These are phyloP conservation scores for Macrosiphum euphorbiae DNA, from an alignment of 2,888 invertebrate genomes.

Conservation along the genomic window DNA sequence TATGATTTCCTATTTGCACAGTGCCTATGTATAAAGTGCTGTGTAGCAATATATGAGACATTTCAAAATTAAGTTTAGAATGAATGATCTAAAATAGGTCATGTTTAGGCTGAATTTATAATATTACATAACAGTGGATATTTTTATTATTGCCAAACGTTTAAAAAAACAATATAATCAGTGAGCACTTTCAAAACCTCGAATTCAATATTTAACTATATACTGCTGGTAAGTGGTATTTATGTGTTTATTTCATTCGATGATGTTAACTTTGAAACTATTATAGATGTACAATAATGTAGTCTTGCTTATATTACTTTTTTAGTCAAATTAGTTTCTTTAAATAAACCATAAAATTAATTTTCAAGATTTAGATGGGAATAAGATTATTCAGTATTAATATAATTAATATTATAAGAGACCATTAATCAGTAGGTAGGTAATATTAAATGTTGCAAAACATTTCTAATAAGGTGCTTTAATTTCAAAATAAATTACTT, in stretches of 20 bases:
- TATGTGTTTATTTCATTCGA: background rate
- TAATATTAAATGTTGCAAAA: background rate
- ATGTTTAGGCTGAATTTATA: too few relatives aligned
- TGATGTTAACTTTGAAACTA: background rate
- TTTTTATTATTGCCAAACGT: background rate
- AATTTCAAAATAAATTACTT: background rate
- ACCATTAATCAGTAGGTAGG: background rate
- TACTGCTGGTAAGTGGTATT: background rate
- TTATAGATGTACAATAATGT: background rate
- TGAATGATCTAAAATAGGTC: too few relatives aligned
- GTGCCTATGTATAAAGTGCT: too few relatives aligned
- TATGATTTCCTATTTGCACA: too few relatives aligned
- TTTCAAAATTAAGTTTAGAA: too few relatives aligned
- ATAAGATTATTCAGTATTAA: background rate
- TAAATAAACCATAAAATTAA: background rate
- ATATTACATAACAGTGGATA: too few relatives aligned
- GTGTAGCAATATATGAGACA: too few relatives aligned
- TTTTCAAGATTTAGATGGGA: background rate
- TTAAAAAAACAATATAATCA: background rate
- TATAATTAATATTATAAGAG: background rate
- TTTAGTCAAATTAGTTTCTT: background rate
- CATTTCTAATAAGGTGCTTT: background rate
- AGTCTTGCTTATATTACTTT: background rate
- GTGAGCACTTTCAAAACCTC: background rate
- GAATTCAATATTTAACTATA: background rate